Evolutionary conservation across 2,888 invertebrate genomes (phyloP).

Genomic region (Oxystoma pomonae): DNA sequence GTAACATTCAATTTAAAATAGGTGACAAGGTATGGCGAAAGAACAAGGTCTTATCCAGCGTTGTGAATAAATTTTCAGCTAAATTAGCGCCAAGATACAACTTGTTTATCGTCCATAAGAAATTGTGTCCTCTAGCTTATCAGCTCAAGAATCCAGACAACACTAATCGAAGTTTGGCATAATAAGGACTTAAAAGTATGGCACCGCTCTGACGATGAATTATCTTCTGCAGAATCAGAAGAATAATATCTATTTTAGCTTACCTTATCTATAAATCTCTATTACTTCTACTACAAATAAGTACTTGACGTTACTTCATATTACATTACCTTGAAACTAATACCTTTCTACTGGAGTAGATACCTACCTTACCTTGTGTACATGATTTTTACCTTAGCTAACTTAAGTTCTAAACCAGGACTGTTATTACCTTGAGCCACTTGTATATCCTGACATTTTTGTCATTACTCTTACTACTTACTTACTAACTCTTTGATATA

Average conservation of each 20-base stretch:
- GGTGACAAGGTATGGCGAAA: background rate
- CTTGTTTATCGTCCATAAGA: background rate
- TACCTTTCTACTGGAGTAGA: background rate
- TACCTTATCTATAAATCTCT: background rate
- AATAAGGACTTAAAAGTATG: background rate
- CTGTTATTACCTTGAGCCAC: no score
- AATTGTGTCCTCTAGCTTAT: constrained; percentile 1
- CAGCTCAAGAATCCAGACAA: background rate
- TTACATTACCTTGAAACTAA: background rate
- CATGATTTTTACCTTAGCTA: no score
- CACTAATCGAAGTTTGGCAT: background rate
- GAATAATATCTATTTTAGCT: background rate
- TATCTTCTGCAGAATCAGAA: background rate
- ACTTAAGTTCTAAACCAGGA: no score
- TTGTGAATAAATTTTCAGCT: constrained; percentile 2
- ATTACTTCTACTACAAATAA: no score
- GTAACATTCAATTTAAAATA: background rate
- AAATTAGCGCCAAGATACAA: constrained; percentile 4
- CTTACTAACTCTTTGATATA: no score
- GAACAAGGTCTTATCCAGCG: constrained; percentile 2
- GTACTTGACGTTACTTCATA: background rate
- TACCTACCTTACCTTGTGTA: background rate
- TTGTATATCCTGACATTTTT: no score
- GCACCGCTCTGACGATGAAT: background rate
- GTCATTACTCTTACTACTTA: no score